These are phyloP conservation scores for Ditula angustiorana DNA, from an alignment of 2,888 invertebrate species.

Conservation along the genomic window DNA sequence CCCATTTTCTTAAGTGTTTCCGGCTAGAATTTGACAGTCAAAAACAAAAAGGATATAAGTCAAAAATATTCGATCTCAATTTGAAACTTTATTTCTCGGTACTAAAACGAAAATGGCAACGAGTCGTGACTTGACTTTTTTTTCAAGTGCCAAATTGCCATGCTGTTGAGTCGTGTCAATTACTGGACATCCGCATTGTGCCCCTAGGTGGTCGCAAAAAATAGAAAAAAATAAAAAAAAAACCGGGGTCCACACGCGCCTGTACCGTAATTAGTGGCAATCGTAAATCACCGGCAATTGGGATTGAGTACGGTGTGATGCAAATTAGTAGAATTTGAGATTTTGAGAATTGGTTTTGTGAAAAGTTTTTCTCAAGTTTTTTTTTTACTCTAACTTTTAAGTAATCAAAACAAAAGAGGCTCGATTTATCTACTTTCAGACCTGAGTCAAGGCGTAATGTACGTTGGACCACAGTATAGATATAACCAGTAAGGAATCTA, in stretches of 20 bases:
- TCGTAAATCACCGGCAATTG: constrained; percentile 32
- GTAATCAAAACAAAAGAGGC: too few species aligned
- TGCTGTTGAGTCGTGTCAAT: constrained; percentile 54
- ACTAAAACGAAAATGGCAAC: constrained; percentile 9
- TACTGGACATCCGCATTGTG: constrained; percentile 65
- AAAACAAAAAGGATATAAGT: not conserved
- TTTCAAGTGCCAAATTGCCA: constrained; percentile 14
- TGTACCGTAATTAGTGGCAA: constrained; percentile 35
- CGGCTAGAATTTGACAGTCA: constrained; percentile 8
- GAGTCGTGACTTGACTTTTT: not conserved
- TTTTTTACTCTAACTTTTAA: too few species aligned
- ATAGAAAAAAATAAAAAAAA: constrained; percentile 19
- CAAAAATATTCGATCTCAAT: not conserved
- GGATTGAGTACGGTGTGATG: constrained; percentile 16
- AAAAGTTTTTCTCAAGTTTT: too few species aligned
- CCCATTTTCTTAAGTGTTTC: constrained; percentile 24
- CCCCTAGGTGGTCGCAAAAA: constrained; percentile 74
- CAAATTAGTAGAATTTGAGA: constrained; percentile 9
- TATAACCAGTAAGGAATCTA: too few species aligned
- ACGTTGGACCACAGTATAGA: too few species aligned
- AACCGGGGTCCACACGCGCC: constrained; percentile 47
- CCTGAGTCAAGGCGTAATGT: too few species aligned
- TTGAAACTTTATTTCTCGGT: not conserved
- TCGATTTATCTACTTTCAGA: too few species aligned
- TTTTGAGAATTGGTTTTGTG: not conserved